A percentile compares a stretch with the other conserved stretches of the same genome.
These are phyloP conservation scores for Ara ararauna DNA, from an alignment of 2,797 vertebrate species.

Conservation along the genomic window DNA sequence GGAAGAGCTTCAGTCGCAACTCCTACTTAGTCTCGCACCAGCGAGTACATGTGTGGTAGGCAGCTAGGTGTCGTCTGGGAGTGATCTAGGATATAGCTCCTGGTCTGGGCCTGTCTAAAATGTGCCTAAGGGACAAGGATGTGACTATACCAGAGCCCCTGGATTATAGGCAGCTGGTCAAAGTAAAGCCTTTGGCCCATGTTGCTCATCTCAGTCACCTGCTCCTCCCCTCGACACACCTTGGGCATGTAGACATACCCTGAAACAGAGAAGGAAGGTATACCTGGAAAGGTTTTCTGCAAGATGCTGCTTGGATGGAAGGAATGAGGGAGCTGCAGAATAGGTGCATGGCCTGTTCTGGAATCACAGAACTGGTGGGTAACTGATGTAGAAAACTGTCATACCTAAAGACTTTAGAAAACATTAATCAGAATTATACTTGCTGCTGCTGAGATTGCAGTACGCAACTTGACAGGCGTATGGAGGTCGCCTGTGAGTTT, in stretches of 20 bases:
- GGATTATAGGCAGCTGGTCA: neutral
- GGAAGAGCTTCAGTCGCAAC: slow-evolving; percentile 33
- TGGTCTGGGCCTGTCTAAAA: neutral
- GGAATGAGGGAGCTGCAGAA: neutral
- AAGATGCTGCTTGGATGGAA: neutral
- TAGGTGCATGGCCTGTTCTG: neutral
- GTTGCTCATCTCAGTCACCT: neutral
- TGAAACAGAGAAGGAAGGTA: neutral
- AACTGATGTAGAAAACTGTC: neutral
- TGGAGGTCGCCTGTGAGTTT: neutral
- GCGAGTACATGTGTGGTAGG: neutral
- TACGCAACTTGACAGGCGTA: neutral
- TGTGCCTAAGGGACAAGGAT: neutral
- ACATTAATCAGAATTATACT: neutral
- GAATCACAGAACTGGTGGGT: neutral
- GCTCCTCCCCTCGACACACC: neutral
- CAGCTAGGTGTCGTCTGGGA: neutral
- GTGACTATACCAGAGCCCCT: neutral
- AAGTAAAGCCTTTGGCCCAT: neutral
- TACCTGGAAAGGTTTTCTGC: neutral
- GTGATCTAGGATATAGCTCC: neutral
- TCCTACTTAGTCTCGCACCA: slow-evolving; percentile 30
- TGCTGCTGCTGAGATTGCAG: neutral
- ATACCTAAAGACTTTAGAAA: neutral
- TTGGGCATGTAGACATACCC: neutral